Percentiles rank a stretch among this genome's conserved stretches.
These are phyloP conservation scores for Cephalopterus ornatus DNA, from an alignment of 2,113 vertebrate species.

Conservation along the genomic window DNA sequence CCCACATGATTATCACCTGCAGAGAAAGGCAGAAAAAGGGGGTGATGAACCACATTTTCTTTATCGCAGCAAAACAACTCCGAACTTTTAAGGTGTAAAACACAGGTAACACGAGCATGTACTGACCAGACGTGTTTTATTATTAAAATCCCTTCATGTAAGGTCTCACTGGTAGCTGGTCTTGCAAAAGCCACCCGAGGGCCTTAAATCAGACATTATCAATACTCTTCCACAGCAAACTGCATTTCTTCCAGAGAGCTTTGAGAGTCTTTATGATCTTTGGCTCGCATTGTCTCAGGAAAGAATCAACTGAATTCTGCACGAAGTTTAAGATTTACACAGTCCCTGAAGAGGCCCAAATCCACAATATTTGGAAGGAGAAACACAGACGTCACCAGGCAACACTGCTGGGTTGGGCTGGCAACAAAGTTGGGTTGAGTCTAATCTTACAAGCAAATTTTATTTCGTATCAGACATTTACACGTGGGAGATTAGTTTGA, in stretches of 20 bases:
- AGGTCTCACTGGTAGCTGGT: not conserved
- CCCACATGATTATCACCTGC: slow-evolving; percentile 87
- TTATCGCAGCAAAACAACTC: not conserved
- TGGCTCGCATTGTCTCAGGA: not conserved
- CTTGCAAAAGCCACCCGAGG: not conserved
- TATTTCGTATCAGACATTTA: not conserved
- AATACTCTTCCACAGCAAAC: not conserved
- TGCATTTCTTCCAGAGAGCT: not conserved
- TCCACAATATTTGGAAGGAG: not conserved
- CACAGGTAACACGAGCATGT: not conserved
- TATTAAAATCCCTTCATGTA: not conserved
- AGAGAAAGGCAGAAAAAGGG: not conserved
- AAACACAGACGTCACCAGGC: not conserved
- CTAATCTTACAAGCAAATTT: not conserved
- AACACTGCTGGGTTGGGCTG: not conserved
- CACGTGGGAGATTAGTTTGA: not conserved
- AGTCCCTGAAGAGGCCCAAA: not conserved
- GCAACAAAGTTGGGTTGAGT: not conserved
- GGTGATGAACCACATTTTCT: not conserved
- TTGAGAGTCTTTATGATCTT: not conserved
- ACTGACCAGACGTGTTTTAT: not conserved
- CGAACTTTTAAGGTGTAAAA: not conserved
- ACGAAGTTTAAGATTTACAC: not conserved
- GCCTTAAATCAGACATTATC: not conserved
- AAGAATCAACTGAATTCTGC: not conserved